phyloP scores from a whole-genome alignment of 1,140 invertebrate genomes.

The Maniola jurtina region DNA sequence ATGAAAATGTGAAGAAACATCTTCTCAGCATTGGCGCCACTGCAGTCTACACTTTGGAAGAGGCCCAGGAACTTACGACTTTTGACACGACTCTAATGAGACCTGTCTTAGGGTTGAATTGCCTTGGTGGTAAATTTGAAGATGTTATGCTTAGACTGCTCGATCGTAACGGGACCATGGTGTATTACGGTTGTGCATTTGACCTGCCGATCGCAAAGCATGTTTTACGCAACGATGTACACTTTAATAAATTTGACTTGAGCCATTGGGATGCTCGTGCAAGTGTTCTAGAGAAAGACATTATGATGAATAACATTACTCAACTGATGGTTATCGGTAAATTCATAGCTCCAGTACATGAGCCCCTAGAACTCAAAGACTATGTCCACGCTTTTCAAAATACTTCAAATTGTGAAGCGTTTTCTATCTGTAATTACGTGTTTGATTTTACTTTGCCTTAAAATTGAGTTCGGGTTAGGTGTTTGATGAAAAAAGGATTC shows the following conservation, averaged over 20 bases:
- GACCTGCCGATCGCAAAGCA: constrained; percentile 89
- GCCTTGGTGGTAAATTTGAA: constrained; percentile 94
- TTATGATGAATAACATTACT: constrained; percentile 89
- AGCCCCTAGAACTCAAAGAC: constrained; percentile 84
- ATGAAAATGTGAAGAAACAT: constrained; percentile 83
- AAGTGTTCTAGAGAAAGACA: constrained; percentile 73
- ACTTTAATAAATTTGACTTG: constrained; percentile 94
- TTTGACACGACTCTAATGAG: constrained; percentile 83
- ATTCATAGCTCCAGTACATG: constrained; percentile 84
- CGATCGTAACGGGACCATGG: constrained; percentile 85
- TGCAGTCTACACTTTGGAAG: constrained; percentile 92
- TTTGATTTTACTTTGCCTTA: constrained; percentile 80
- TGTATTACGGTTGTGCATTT: constrained; percentile 98
- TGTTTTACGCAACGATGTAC: constrained; percentile 94
- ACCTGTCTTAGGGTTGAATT: constrained; percentile 94
- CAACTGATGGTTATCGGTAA: constrained; percentile 84
- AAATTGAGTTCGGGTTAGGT: neutral
- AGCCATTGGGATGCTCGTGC: constrained; percentile 86
- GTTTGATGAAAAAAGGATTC: too few species aligned
- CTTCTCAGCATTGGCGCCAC: constrained; percentile 89
- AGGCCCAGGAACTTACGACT: constrained; percentile 84
- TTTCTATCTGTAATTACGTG: constrained; percentile 84
- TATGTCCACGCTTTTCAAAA: constrained; percentile 86
- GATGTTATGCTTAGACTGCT: constrained; percentile 89
- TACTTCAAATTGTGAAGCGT: constrained; percentile 82